A percentile compares a stretch with the other conserved stretches of the same genome.
These are phyloP conservation scores for Podarcis muralis DNA, from an alignment of 2,113 vertebrate genomes.

Conservation along the genomic window DNA sequence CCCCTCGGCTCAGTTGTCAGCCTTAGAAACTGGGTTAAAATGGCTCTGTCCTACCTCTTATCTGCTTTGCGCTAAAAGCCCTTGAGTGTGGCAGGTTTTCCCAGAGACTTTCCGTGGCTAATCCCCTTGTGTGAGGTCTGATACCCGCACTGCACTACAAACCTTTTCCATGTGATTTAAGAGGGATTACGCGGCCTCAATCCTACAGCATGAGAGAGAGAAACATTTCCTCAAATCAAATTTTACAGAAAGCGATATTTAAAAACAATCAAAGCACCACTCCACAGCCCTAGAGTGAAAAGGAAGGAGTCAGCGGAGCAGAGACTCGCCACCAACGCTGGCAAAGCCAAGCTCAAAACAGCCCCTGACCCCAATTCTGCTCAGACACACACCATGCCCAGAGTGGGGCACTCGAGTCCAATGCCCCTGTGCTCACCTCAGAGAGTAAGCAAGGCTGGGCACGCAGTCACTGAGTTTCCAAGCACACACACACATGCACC, in stretches of 20 bases:
- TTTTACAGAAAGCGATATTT: constrained; percentile 75
- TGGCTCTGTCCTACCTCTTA: constrained; percentile 77
- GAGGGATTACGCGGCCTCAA: constrained; percentile 80
- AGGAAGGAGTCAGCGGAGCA: fast-evolving
- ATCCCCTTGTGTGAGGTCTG: constrained; percentile 80
- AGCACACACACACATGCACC: too few relatives aligned
- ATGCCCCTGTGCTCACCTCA: too few relatives aligned
- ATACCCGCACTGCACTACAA: constrained; percentile 72
- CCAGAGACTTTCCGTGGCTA: constrained; percentile 72
- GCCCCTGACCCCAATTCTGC: background rate
- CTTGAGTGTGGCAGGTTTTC: constrained; percentile 74
- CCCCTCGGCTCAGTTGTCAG: constrained; percentile 5
- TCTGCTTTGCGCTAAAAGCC: constrained; percentile 80
- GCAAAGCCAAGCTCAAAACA: background rate
- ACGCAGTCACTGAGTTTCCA: too few relatives aligned
- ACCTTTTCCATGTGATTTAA: constrained; percentile 71
- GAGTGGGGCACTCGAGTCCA: too few relatives aligned
- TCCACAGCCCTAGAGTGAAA: constrained; percentile 45
- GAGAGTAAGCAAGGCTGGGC: too few relatives aligned
- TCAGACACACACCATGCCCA: background rate
- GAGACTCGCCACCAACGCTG: background rate
- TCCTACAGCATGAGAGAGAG: constrained; percentile 72
- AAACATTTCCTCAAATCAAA: constrained; percentile 80
- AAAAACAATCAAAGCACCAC: constrained; percentile 78
- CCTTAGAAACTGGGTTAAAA: constrained; percentile 80